Evolutionary conservation across 2,888 invertebrate genomes (phyloP), one percentile per base, ranked within the genome.

Genomic region (Cancer borealis): DNA sequence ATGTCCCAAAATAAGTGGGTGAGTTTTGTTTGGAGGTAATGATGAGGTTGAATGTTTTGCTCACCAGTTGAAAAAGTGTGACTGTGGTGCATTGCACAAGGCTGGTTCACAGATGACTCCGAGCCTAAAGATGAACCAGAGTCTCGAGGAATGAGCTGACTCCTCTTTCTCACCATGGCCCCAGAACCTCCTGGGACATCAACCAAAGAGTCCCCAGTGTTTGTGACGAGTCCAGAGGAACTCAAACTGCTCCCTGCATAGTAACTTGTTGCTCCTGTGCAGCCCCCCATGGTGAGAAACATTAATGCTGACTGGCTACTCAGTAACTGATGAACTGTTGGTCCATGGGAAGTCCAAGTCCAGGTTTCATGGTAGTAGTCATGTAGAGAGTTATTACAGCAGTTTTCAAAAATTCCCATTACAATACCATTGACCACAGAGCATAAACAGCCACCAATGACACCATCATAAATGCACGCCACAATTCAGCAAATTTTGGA

Each of bases 241-340:
- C 49, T 92, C 92, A 84, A 91, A 91, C 73, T 90, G 73, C 90
- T 89, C 21, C 66, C 93, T 84, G 90, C 92, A 90, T 94, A 92
- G 84, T 88, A 94, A 87, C 94, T 94, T n/a, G 94, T 91, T 45
- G 93, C 93, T 87, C 93, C 93, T 93, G 93, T 89, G 60, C 90
- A 93, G 92, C 95, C 95, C 90, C 95, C 95, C 95, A 95, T 95
- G 21, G 95, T 95, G 66, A 95, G 94, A 93, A 95, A 95, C 95
- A 95, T 95, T 92, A 95, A 92, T 84, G 95, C 95, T 54, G 95
- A 95, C 88, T 95, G 95, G 60, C 94, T 95, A 54, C 95, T 88
- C 60, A 95, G 88, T 92, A 95, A 91, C 89, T 95, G 93, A 49
- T 95, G 94, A 60, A 95, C 95, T 95, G 73, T 26, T 73, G 93